phyloP scores from a whole-genome alignment of 2,797 vertebrate species.

The Pipistrellus pipistrellus region DNA sequence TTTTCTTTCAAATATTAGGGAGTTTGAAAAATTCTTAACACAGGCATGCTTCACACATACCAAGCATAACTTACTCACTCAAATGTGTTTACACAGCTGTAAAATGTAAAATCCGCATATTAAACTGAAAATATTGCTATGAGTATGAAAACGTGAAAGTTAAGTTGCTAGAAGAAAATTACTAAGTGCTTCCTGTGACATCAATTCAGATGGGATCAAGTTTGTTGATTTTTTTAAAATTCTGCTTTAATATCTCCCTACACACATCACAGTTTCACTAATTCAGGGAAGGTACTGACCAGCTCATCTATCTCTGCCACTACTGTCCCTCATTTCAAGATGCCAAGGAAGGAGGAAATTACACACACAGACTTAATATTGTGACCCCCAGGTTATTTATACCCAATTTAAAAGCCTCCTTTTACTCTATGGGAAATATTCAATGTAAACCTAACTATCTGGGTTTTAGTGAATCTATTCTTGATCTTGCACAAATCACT shows the following conservation, averaged over 20 bases:
- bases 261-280: neutral
- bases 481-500: neutral
- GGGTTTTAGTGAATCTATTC: slow-evolving; percentile 4
- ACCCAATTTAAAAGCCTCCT: neutral
- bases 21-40: slow-evolving; percentile 75
- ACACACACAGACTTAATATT: neutral
- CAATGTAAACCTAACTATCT: neutral
- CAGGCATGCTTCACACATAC: slow-evolving; percentile 50
- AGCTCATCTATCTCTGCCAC: neutral
- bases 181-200: slow-evolving; percentile 75
- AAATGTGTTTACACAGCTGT: slow-evolving; percentile 84
- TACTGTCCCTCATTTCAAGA: slow-evolving; percentile 37
- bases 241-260: slow-evolving; percentile 1
- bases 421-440: neutral
- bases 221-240: slow-evolving; percentile 17
- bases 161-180: slow-evolving; percentile 80
- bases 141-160: slow-evolving; percentile 76
- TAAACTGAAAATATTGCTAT: slow-evolving; percentile 83
- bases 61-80: slow-evolving; percentile 71
- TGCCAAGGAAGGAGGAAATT: neutral
- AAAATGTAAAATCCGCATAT: slow-evolving; percentile 83
- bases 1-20: slow-evolving; percentile 70
- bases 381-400: neutral
- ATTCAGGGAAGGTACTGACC: neutral
- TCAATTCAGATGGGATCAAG: slow-evolving; percentile 61